These are phyloP conservation scores for Trichoplax adhaerens DNA, from an alignment of 37 sponge, comb jelly and placozoan species.

Conservation along the genomic window DNA sequence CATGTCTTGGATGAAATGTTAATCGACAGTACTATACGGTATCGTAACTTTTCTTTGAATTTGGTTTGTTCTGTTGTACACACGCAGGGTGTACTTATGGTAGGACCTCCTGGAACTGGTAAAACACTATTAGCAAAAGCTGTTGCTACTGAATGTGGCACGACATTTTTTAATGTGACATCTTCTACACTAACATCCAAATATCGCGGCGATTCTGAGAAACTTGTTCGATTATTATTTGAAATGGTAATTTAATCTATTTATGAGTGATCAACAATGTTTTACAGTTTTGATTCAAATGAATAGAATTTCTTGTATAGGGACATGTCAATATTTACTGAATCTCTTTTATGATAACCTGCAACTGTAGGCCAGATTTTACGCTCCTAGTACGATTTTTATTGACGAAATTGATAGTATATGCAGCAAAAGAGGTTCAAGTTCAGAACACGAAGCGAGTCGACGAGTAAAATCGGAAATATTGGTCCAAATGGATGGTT, in stretches of 20 bases:
- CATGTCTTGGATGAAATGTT: neutral
- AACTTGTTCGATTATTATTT: conserved; percentile 77
- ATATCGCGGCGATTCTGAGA: conserved; percentile 95
- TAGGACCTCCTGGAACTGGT: conserved; percentile 95
- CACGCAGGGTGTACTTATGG: conserved; percentile 70
- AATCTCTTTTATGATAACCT: neutral
- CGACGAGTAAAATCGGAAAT: conserved; percentile 88
- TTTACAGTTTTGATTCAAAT: neutral
- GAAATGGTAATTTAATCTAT: conserved; percentile 50
- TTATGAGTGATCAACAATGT: conserved; percentile 9
- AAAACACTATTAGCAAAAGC: conserved; percentile 97
- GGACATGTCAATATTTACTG: neutral
- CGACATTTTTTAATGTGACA: conserved; percentile 97
- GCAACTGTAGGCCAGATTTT: conserved; percentile 52
- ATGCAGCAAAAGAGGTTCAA: conserved; percentile 67
- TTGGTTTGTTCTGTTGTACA: neutral
- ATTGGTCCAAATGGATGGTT: conserved; percentile 94
- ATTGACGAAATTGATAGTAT: conserved; percentile 95
- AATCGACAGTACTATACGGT: neutral
- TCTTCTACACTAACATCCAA: conserved; percentile 81
- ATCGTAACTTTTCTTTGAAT: neutral
- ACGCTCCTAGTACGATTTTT: conserved; percentile 93
- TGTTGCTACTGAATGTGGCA: conserved; percentile 94
- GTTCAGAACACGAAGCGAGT: conserved; percentile 86
- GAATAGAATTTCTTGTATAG: neutral